Evolutionary conservation across 2,888 invertebrate genomes (phyloP).

Genomic region (Hetaerina titia): DNA sequence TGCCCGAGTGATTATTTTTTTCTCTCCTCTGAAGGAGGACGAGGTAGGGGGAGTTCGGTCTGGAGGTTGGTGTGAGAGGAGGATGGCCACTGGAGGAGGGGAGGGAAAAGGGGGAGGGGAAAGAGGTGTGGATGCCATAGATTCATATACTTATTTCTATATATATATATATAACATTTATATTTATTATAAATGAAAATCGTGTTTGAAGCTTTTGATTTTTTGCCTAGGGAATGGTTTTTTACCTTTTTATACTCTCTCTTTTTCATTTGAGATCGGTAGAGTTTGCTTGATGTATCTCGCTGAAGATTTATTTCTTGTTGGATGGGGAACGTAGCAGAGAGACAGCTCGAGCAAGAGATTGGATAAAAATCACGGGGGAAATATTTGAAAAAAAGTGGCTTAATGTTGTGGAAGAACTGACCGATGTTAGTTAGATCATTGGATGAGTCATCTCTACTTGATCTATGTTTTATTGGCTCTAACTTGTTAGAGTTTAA

Average conservation of each 20-base stretch:
- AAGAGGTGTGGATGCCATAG: slow-evolving; percentile 43
- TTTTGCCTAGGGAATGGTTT: background rate
- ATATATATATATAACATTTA: background rate
- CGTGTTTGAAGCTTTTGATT: background rate
- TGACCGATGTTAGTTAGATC: no score
- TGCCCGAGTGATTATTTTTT: background rate
- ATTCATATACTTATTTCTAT: background rate
- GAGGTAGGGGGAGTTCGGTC: background rate
- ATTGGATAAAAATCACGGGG: background rate
- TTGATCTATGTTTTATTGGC: no score
- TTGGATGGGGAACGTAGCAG: background rate
- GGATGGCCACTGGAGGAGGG: slow-evolving; percentile 47
- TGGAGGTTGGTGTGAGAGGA: background rate
- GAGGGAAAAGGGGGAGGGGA: slow-evolving; percentile 60
- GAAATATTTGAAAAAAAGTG: background rate
- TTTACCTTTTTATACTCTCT: background rate
- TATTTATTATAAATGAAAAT: background rate
- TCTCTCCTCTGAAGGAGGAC: background rate
- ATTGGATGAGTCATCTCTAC: no score
- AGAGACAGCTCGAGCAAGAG: background rate
- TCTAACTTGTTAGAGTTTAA: no score
- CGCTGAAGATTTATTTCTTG: background rate
- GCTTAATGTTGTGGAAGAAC: no score
- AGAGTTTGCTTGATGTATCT: slow-evolving; percentile 13
- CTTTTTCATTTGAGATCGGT: background rate